Percentiles rank a stretch among this genome's conserved stretches.
phyloP scores from a whole-genome alignment of 2,113 vertebrate genomes.

The Zingel zingel region DNA sequence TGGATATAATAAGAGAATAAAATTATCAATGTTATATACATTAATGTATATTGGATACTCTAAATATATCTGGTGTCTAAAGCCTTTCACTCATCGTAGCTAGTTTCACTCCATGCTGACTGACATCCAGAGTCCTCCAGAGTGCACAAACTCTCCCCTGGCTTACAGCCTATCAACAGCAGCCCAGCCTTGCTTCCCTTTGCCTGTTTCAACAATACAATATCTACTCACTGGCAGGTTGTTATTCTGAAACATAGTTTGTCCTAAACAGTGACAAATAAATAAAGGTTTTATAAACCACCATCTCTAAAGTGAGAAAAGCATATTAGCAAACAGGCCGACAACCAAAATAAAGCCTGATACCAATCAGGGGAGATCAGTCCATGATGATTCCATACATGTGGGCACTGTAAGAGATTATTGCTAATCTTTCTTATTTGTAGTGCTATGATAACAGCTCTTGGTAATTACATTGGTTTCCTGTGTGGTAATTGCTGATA shows the following conservation, averaged over 20 bases:
- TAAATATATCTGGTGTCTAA: not conserved
- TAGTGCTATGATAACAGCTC: conserved; percentile 65
- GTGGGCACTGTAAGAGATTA: conserved; percentile 53
- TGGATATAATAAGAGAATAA: not conserved
- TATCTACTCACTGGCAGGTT: conserved; percentile 55
- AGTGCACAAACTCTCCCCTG: conserved; percentile 55
- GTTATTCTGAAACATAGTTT: conserved; percentile 47
- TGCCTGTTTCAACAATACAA: conserved; percentile 70
- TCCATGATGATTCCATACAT: conserved; percentile 47
- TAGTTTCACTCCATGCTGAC: conserved; percentile 40
- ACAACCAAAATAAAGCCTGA: conserved; percentile 41
- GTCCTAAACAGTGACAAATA: conserved; percentile 42
- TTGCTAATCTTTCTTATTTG: conserved; percentile 70
- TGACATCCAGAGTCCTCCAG: conserved; percentile 40
- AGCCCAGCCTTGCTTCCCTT: conserved; percentile 61
- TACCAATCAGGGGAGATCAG: conserved; percentile 49
- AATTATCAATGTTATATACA: not conserved
- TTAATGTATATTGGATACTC: not conserved
- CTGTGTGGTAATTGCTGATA: conserved; percentile 72
- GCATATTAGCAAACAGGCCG: conserved; percentile 24
- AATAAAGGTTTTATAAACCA: conserved; percentile 51
- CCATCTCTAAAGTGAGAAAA: conserved; percentile 31
- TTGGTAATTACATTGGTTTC: conserved; percentile 72
- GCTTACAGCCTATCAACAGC: conserved; percentile 68
- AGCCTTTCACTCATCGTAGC: not conserved